phyloP scores from a whole-genome alignment of 2,797 vertebrate species.

The Tarsius wallacei region DNA sequence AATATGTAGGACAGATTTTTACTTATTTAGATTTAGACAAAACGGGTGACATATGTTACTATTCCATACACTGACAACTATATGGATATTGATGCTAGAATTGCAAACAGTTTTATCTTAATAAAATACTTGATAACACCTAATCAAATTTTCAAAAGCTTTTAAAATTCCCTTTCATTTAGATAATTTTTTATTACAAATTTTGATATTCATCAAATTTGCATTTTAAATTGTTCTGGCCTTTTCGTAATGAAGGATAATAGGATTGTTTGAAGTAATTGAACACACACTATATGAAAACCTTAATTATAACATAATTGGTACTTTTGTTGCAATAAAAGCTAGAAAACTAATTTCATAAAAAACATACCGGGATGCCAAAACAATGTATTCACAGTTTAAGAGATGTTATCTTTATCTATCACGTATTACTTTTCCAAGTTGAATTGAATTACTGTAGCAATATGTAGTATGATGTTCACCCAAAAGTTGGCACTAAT shows the following conservation, averaged over 20 bases:
- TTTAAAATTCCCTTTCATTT: not conserved
- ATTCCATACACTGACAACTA: not conserved
- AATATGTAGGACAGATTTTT: not conserved
- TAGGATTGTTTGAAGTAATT: not conserved
- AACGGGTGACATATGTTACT: not conserved
- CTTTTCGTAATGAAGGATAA: constrained; percentile 8
- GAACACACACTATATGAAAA: not conserved
- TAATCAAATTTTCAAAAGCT: not conserved
- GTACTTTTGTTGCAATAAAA: constrained; percentile 10
- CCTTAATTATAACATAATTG: not conserved
- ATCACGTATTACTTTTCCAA: too few species aligned
- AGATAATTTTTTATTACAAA: constrained; percentile 31
- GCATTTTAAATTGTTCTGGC: constrained; percentile 31
- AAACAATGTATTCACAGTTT: too few species aligned
- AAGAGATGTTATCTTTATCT: too few species aligned
- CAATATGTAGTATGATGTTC: too few species aligned
- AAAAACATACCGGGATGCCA: not conserved
- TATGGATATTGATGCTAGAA: not conserved
- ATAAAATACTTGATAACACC: constrained; percentile 23
- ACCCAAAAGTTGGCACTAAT: too few species aligned
- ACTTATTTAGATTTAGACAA: not conserved
- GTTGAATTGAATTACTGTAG: too few species aligned
- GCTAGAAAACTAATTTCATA: not conserved
- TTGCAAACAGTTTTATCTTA: not conserved
- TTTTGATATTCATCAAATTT: constrained; percentile 6